A percentile compares a stretch with the other conserved stretches of the same genome.
Evolutionary conservation across 2,797 vertebrate species (phyloP).

Genomic region (Microctenopoma stevenorrisi): DNA sequence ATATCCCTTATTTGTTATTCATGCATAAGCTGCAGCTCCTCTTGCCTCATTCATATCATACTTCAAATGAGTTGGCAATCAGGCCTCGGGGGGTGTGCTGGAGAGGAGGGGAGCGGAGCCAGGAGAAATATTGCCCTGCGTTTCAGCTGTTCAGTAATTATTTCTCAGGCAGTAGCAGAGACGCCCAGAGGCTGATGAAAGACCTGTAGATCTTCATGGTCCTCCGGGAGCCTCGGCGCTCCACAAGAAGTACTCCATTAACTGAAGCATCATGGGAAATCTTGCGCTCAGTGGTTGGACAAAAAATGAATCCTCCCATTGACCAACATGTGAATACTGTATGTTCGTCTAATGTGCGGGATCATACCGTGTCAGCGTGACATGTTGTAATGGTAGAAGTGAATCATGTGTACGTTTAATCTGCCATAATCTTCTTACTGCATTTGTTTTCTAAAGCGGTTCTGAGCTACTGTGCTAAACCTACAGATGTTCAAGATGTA

Average conservation of each 20-base stretch:
- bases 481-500: too few species aligned
- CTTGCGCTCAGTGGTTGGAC: conserved; percentile 33
- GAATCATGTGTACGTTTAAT: too few species aligned
- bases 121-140: conserved; percentile 64
- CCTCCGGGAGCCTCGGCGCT: conserved; percentile 53
- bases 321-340: conserved; percentile 24
- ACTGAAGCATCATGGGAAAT: conserved; percentile 65
- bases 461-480: not conserved
- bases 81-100: conserved; percentile 62
- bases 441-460: not conserved
- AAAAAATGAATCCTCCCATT: conserved; percentile 19
- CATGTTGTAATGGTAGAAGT: not conserved
- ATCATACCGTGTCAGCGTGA: not conserved
- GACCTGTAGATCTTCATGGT: conserved; percentile 63
- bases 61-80: conserved; percentile 81
- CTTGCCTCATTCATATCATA: conserved; percentile 75
- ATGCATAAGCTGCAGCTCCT: conserved; percentile 66
- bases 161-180: conserved; percentile 63
- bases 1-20: conserved; percentile 70
- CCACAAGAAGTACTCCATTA: conserved; percentile 64
- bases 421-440: not conserved
- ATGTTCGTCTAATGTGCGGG: not conserved
- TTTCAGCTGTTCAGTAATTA: conserved; percentile 77
- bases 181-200: conserved; percentile 75
- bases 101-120: conserved; percentile 37